Base-by-base conservation (phyloP, 1,140 invertebrate genomes). In the Trichomalopsis sarcophagae region DNA sequence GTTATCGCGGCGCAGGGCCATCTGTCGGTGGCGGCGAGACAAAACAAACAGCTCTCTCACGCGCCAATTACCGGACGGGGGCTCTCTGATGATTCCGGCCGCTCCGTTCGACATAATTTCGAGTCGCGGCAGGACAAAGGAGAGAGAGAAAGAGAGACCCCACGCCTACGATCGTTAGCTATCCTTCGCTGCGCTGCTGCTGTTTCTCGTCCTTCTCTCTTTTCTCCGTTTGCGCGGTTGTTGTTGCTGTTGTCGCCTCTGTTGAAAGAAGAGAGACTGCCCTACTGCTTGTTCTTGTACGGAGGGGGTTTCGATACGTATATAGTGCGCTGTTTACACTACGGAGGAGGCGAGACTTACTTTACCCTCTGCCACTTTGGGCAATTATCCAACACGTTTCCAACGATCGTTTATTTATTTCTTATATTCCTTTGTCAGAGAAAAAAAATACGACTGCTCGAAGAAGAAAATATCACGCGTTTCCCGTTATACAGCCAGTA, bases 1-100 rank as follows among this genome's bases (percentile, higher is more conserved):
- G 77, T 80, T 84, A 80, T 82, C 85, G 85, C 36, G n/a, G 55
- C n/a, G 14, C 69, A 75, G 66, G 79, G 76, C 87, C 87, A 88
- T 89, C 88, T 87, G 87, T 87, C 71, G 85, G 85, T 77, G 77
- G 73, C 83, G 86, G 88, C 88, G 90, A 91, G 89, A 69, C 71
- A 90, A 91, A 92, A 91, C 91, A 92, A 92, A 91, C 91, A 91
- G 88, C 90, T 90, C 87, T 90, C 87, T 77, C 36, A 6, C 36
- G 71, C 84, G 90, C 89, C 90, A 91, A 92, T 92, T 92, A 91
- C 85, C 84, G 84, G 78, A 84, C 71, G 40, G 74, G 69, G 77
- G 78, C 69, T 73, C 69, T n/a, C 69, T 30, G 17, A 14, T 88
- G 87, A 91, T 91, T 89, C 88, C 88, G 23, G 79, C 27, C 27